Percentiles rank a stretch among this genome's conserved stretches.
These are phyloP conservation scores for Pseudococcus viburni DNA, from an alignment of 2,888 invertebrate genomes.

Conservation along the genomic window DNA sequence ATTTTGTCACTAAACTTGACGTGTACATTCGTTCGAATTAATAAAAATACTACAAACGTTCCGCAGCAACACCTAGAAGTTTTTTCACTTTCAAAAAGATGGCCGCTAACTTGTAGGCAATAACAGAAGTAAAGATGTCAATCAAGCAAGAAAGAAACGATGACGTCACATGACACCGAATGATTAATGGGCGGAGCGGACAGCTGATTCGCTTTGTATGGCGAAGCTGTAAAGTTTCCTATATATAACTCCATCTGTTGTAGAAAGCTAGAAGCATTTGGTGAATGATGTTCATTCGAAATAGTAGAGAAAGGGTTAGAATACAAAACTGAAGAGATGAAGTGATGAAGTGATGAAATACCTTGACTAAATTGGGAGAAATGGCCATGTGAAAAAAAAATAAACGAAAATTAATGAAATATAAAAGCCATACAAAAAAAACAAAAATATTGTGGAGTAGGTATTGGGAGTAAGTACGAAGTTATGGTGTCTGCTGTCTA, in stretches of 20 bases:
- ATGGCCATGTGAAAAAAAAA: too few relatives aligned
- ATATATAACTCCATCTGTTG: constrained; percentile 3
- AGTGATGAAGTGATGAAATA: not conserved
- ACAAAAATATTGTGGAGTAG: too few relatives aligned
- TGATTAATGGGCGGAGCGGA: constrained; percentile 67
- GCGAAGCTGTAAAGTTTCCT: not conserved
- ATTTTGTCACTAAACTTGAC: not conserved
- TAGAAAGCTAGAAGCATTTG: not conserved
- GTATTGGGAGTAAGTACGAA: too few relatives aligned
- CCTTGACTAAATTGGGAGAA: not conserved
- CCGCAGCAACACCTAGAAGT: constrained; percentile 38
- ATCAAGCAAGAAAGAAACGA: constrained; percentile 58
- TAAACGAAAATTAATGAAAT: too few relatives aligned
- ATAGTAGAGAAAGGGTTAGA: not conserved
- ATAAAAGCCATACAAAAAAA: too few relatives aligned
- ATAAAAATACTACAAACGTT: constrained; percentile 35
- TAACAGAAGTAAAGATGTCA: constrained; percentile 61
- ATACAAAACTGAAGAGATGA: not conserved
- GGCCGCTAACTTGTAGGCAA: constrained; percentile 59
- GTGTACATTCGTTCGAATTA: not conserved
- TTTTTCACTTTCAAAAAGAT: constrained; percentile 55
- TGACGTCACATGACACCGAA: constrained; percentile 65
- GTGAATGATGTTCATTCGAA: not conserved
- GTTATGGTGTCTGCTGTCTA: too few relatives aligned
- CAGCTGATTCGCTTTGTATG: constrained; percentile 57